A percentile compares a stretch with the other conserved stretches of the same genome.
phyloP scores from a whole-genome alignment of 2,888 invertebrate genomes.

The Netelia virgata region DNA sequence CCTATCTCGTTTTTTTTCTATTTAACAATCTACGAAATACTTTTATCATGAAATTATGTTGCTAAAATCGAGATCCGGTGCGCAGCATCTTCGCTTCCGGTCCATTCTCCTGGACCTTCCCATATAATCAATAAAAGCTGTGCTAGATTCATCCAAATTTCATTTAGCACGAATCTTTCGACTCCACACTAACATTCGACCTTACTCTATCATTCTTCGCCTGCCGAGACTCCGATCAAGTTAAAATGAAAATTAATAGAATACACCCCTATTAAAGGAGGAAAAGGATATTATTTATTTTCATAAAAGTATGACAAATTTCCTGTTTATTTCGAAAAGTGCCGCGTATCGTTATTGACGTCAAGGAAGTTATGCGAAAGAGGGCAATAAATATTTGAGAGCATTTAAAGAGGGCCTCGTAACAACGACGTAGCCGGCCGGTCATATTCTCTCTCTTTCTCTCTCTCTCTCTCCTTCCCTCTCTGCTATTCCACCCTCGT shows the following conservation, averaged over 20 bases:
- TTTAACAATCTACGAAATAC: slow-evolving; percentile 8
- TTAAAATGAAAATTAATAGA: too few species aligned
- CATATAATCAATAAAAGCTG: slow-evolving; percentile 17
- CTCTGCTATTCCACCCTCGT: slow-evolving; percentile 57
- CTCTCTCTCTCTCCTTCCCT: slow-evolving; percentile 8
- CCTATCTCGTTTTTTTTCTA: not conserved
- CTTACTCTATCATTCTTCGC: too few species aligned
- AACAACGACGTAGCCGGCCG: slow-evolving; percentile 64
- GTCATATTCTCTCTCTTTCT: slow-evolving; percentile 20
- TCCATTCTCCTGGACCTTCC: slow-evolving; percentile 25
- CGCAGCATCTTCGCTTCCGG: slow-evolving; percentile 31
- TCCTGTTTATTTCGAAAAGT: not conserved
- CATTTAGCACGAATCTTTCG: too few species aligned
- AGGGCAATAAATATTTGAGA: slow-evolving; percentile 69
- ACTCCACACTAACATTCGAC: too few species aligned
- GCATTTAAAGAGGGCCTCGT: slow-evolving; percentile 57
- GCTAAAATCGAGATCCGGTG: not conserved
- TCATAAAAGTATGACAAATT: not conserved
- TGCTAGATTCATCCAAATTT: too few species aligned
- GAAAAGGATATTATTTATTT: too few species aligned
- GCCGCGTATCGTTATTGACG: slow-evolving; percentile 26
- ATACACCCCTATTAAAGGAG: too few species aligned
- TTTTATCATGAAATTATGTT: not conserved
- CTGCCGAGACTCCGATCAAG: too few species aligned
- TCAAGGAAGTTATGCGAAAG: slow-evolving; percentile 7